Evolutionary conservation across 2,113 vertebrate genomes (phyloP).

Genomic region (Sclerurus mexicanus): DNA sequence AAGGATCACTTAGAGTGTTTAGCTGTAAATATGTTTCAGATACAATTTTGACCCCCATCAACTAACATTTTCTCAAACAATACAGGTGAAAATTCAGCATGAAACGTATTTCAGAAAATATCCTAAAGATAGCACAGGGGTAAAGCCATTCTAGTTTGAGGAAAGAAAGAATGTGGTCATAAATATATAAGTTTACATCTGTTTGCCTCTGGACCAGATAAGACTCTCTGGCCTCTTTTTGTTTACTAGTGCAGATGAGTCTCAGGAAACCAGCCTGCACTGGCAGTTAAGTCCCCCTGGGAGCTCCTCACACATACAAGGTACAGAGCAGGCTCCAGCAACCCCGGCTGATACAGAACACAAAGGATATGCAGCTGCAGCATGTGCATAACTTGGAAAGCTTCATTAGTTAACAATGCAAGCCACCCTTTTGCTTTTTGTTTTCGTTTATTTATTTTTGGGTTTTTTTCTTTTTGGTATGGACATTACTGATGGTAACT

Average conservation of each 20-base stretch:
- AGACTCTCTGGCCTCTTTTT: background rate
- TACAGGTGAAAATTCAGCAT: background rate
- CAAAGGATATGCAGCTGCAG: background rate
- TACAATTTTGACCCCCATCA: background rate
- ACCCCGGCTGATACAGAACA: background rate
- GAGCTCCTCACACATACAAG: background rate
- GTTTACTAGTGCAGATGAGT: background rate
- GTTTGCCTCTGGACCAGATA: background rate
- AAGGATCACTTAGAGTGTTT: background rate
- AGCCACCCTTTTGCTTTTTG: background rate
- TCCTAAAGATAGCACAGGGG: background rate
- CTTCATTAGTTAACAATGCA: background rate
- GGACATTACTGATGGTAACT: background rate
- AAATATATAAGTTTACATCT: background rate
- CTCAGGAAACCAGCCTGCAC: background rate
- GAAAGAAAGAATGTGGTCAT: background rate
- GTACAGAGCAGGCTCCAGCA: background rate
- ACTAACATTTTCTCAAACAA: background rate
- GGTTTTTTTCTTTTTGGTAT: background rate
- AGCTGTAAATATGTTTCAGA: background rate
- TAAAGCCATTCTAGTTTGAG: background rate
- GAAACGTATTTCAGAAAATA: background rate
- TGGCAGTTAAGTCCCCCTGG: background rate
- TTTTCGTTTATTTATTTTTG: background rate
- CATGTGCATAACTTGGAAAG: background rate